These are phyloP conservation scores for Trichogramma dendrolimi DNA, from an alignment of 2,888 invertebrate species.

Conservation along the genomic window DNA sequence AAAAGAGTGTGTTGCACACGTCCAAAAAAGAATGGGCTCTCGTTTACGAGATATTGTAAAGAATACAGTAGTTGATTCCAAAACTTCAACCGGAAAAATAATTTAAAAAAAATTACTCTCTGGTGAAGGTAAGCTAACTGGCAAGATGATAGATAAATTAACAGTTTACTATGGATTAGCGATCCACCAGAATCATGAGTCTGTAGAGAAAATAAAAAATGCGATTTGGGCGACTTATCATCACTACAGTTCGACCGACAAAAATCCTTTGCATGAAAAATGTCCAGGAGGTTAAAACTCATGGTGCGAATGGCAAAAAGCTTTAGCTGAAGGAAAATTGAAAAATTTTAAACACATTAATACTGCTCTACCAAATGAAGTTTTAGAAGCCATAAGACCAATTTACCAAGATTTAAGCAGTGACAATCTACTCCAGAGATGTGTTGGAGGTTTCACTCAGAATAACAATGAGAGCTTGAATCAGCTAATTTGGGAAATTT, in stretches of 20 bases:
- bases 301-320: constrained; percentile 26
- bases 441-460: constrained; percentile 30
- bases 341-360: constrained; percentile 19
- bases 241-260: background rate
- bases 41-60: constrained; percentile 19
- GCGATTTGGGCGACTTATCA: background rate
- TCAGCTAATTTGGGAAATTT: constrained; percentile 29
- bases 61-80: constrained; percentile 18
- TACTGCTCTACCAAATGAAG: constrained; percentile 18
- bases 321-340: constrained; percentile 17
- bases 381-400: constrained; percentile 33
- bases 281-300: constrained; percentile 14
- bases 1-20: constrained; percentile 24
- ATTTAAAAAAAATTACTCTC: constrained; percentile 21
- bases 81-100: constrained; percentile 22
- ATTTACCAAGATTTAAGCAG: constrained; percentile 40
- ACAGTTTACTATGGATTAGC: constrained; percentile 12
- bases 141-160: too few relatives aligned
- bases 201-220: background rate
- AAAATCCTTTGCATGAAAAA: background rate
- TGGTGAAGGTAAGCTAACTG: constrained; percentile 20
- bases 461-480: constrained; percentile 29
- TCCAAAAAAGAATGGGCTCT: constrained; percentile 8
- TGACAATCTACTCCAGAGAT: constrained; percentile 36
- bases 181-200: constrained; percentile 9